phyloP scores from a whole-genome alignment of 2,888 invertebrate genomes.

The Allolobophora icterica region DNA sequence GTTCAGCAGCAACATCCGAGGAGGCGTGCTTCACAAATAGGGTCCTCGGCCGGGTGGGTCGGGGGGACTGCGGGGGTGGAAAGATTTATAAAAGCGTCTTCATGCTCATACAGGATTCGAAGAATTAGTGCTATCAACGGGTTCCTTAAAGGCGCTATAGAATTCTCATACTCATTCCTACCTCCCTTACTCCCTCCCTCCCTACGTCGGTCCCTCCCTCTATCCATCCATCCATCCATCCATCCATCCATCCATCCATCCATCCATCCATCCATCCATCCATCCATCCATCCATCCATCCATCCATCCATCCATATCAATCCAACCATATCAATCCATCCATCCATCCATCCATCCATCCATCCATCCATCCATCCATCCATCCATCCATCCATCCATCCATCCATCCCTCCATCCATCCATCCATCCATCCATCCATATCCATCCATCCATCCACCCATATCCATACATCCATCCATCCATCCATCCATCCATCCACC shows the following conservation, averaged over 20 bases:
- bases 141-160: not conserved
- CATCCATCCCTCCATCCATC: not conserved
- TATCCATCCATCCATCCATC: too few relatives aligned
- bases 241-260: too few relatives aligned
- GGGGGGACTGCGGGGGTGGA: not conserved
- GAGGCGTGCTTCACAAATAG: not conserved
- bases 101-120: not conserved
- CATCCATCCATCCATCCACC: not conserved
- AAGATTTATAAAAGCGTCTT: not conserved
- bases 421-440: not conserved
- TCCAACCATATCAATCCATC: too few relatives aligned
- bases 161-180: not conserved
- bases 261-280: too few relatives aligned
- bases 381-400: not conserved
- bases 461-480: not conserved
- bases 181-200: too few relatives aligned
- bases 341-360: not conserved
- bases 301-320: too few relatives aligned
- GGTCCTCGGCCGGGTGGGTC: too few relatives aligned
- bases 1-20: slow-evolving; percentile 17
- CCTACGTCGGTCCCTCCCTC: too few relatives aligned
- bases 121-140: not conserved
- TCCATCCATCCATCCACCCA: too few relatives aligned
- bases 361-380: not conserved
- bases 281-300: too few relatives aligned